Base-by-base conservation (phyloP, 2,888 invertebrate species). In the Chalcis sispes region DNA sequence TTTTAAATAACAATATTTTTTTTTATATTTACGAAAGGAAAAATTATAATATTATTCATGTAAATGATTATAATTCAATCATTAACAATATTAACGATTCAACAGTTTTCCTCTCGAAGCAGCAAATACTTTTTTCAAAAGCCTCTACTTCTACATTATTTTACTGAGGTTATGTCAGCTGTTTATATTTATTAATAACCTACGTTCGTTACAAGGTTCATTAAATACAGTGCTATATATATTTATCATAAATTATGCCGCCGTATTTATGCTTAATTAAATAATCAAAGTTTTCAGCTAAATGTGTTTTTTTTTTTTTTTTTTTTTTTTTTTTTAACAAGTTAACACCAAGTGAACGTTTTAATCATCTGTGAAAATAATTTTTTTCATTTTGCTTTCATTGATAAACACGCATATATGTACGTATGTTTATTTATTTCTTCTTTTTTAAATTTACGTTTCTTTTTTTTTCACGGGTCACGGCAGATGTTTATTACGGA, bases 81-180 rank as follows among this genome's bases (percentile, higher is more conserved):
- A 50, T 62, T 71, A 72, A 78, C 75, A 77, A 71, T 50, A 64
- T 61, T 64, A 77, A 70, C 59, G 64, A 62, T 75, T 58, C 56
- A 72, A 70, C 75, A 75, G 61, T 58, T 76, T 74, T 73, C 62
- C 61, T 67, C 36, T 36, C 62, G 58, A 74, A 77, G 64, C 71
- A 64, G 67, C 42, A 64, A 72, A 77, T 32, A 72, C 77, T 77
- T 76, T 76, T 75, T 76, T 72, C 20, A 76, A 76, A 72, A 76
- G 67, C 72, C 15, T 76, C 67, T 64, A 76, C 50, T 75, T 70
- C 50, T 76, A 72, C 62, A 5, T 62, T 62, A 76, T 58, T 72
- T 76, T 67, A 50, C 62, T 72, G 40, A 66, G 72, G 65, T 73
- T 70, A 70, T 66, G 74, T 67, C 32, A 61, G 52, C 46, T 32